phyloP scores from a whole-genome alignment of 1,140 invertebrate genomes.

The Stegodyphus dumicola region DNA sequence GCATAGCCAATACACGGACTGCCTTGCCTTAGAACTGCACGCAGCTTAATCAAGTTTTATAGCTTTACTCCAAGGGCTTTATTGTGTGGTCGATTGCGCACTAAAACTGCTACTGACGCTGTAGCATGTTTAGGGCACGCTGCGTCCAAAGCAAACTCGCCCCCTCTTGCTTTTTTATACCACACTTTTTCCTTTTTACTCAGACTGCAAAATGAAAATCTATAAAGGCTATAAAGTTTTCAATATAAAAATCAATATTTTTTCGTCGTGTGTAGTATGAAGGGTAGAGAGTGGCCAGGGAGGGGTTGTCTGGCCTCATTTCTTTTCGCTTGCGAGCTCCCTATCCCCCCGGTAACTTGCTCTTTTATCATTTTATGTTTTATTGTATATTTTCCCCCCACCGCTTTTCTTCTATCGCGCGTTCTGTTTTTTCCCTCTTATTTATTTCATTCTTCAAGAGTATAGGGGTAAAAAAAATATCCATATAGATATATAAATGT shows the following conservation, averaged over 20 bases:
- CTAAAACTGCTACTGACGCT: constrained; percentile 47
- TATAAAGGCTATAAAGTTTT: constrained; percentile 62
- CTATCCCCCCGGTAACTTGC: constrained; percentile 21
- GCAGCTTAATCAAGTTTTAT: constrained; percentile 61
- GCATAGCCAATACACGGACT: constrained; percentile 34
- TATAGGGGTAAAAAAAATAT: constrained; percentile 29
- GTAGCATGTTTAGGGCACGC: constrained; percentile 22
- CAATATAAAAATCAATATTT: constrained; percentile 62
- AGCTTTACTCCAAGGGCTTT: constrained; percentile 60
- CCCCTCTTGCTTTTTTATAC: constrained; percentile 27
- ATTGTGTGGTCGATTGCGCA: constrained; percentile 59
- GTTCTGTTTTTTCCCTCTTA: constrained; percentile 7
- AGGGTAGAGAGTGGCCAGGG: not conserved
- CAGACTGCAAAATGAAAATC: constrained; percentile 61
- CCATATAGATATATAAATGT: constrained; percentile 9
- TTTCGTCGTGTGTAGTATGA: not conserved
- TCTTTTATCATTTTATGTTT: constrained; percentile 55
- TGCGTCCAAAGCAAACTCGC: constrained; percentile 15
- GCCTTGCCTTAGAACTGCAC: constrained; percentile 8
- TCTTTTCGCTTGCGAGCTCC: constrained; percentile 17
- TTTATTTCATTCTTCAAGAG: constrained; percentile 36
- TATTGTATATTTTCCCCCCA: constrained; percentile 43
- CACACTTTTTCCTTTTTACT: constrained; percentile 45
- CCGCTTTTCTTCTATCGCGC: not conserved
- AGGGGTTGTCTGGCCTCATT: constrained; percentile 43